Evolutionary conservation across 1,140 invertebrate genomes (phyloP).

Genomic region (Anastatus disparis): DNA sequence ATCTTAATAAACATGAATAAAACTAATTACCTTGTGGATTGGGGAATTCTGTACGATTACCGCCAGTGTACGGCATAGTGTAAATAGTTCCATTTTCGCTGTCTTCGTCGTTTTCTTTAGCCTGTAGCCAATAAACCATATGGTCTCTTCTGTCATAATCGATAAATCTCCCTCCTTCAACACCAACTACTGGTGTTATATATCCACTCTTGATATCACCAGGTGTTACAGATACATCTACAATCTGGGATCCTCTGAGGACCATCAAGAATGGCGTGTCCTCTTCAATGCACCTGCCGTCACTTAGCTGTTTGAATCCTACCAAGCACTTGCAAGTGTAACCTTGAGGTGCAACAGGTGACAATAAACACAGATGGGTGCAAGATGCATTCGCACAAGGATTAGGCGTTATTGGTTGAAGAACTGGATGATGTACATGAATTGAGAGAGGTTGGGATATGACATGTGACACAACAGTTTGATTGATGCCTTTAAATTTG

Average conservation of each 20-base stretch:
- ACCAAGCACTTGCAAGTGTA: constrained; percentile 93
- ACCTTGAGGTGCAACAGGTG: constrained; percentile 72
- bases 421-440: constrained; percentile 90
- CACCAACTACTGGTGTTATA: constrained; percentile 89
- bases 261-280: constrained; percentile 91
- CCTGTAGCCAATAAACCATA: constrained; percentile 87
- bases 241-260: constrained; percentile 82
- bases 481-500: constrained; percentile 91
- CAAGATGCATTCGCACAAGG: constrained; percentile 86
- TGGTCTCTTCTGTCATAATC: constrained; percentile 91
- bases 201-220: constrained; percentile 80
- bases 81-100: constrained; percentile 86
- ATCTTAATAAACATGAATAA: too few relatives aligned
- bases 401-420: constrained; percentile 88
- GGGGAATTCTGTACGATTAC: constrained; percentile 88
- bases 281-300: constrained; percentile 84
- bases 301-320: constrained; percentile 77
- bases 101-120: constrained; percentile 76
- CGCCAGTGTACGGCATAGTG: constrained; percentile 84
- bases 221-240: constrained; percentile 83
- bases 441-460: constrained; percentile 95
- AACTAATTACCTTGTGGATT: constrained; percentile 60
- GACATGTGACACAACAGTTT: constrained; percentile 92
- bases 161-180: constrained; percentile 88
- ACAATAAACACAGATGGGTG: constrained; percentile 91